A percentile compares a stretch with the other conserved stretches of the same genome.
Evolutionary conservation across 2,888 invertebrate genomes (phyloP).

Genomic region (Anagyrus pseudococci): DNA sequence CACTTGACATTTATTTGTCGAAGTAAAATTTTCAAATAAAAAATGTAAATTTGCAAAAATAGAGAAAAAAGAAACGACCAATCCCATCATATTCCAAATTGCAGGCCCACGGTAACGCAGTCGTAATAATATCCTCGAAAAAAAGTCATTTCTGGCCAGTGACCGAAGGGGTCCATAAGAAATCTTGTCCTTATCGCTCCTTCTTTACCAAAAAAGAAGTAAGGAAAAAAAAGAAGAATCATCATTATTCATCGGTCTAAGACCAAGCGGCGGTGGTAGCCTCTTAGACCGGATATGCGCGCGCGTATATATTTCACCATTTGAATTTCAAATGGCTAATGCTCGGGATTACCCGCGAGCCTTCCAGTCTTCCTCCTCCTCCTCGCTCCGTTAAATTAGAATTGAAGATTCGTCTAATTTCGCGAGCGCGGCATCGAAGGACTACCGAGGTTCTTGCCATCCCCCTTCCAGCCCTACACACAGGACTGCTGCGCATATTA

Average conservation of each 20-base stretch:
- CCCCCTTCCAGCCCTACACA: too few species aligned
- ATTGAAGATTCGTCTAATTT: conserved; percentile 36
- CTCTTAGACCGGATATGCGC: conserved; percentile 7
- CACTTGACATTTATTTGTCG: too few species aligned
- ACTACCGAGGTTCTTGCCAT: conserved; percentile 13
- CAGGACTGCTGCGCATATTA: conserved; percentile 22
- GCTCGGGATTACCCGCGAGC: conserved; percentile 11
- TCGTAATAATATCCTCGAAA: too few species aligned
- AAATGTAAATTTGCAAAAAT: too few species aligned
- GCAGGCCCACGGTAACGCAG: too few species aligned
- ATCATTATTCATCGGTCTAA: conserved; percentile 17
- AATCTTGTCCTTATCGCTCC: too few species aligned
- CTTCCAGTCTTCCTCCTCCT: background rate
- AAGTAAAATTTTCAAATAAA: too few species aligned
- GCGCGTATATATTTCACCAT: conserved; percentile 13
- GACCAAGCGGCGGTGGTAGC: background rate
- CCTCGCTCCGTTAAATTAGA: conserved; percentile 23
- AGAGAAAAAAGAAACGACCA: too few species aligned
- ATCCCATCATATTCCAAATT: too few species aligned
- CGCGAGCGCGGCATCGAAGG: conserved; percentile 2
- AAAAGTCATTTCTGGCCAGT: too few species aligned
- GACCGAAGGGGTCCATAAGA: too few species aligned
- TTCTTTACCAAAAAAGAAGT: too few species aligned
- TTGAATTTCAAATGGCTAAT: conserved; percentile 35
- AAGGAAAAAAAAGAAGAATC: conserved; percentile 6